phyloP scores from a whole-genome alignment of 2,888 invertebrate species.

The Oxycera nigricornis region DNA sequence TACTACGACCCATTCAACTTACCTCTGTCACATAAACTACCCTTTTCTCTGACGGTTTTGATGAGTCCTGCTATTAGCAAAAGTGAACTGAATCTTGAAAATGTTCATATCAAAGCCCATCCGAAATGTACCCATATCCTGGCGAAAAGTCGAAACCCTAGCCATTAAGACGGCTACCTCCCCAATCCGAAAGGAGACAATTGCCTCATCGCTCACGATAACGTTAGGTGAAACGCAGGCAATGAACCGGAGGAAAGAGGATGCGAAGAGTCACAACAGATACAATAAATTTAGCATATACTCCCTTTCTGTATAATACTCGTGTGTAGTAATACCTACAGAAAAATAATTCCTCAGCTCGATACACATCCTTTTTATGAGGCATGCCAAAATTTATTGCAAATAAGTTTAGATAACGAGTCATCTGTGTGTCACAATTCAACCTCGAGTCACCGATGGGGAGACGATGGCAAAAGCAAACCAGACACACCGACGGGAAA shows the following conservation, averaged over 20 bases:
- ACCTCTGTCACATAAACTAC: slow-evolving; percentile 29
- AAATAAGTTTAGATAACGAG: slow-evolving; percentile 55
- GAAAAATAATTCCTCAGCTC: slow-evolving; percentile 48
- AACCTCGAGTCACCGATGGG: slow-evolving; percentile 48
- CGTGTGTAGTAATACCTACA: slow-evolving; percentile 43
- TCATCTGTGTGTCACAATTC: slow-evolving; percentile 53
- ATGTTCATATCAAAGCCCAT: slow-evolving; percentile 5
- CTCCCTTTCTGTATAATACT: slow-evolving; percentile 29
- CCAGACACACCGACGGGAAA: not conserved
- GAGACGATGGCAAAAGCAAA: not conserved
- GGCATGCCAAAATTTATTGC: slow-evolving; percentile 54
- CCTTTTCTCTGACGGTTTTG: slow-evolving; percentile 36
- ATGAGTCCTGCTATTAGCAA: slow-evolving; percentile 12
- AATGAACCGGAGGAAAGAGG: not conserved
- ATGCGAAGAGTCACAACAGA: slow-evolving; percentile 8
- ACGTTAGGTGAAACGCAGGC: not conserved
- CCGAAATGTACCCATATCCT: not conserved
- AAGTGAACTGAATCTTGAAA: slow-evolving; percentile 10
- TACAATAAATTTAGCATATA: slow-evolving; percentile 45
- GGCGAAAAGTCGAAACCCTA: slow-evolving; percentile 15
- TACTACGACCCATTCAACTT: slow-evolving; percentile 22
- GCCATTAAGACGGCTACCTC: slow-evolving; percentile 1
- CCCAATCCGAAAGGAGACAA: slow-evolving; percentile 27
- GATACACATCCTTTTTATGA: slow-evolving; percentile 53
- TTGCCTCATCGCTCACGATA: slow-evolving; percentile 30